phyloP scores from a whole-genome alignment of 1,140 invertebrate species.

The Caenorhabditis latens region DNA sequence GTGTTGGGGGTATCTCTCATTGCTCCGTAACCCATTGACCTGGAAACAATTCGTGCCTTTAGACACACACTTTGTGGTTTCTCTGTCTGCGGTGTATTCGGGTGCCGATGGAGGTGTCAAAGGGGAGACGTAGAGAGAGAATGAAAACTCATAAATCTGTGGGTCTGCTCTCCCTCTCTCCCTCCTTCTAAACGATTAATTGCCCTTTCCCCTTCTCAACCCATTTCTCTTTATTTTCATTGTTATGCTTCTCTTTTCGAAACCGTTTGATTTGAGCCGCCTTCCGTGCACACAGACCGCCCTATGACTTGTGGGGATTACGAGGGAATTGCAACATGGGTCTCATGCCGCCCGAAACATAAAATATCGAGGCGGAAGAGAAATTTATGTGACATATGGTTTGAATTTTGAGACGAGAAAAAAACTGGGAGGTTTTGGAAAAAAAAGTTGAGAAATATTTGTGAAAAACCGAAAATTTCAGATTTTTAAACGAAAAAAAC shows the following conservation, averaged over 20 bases:
- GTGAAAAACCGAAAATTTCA: too few relatives aligned
- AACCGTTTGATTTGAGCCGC: background rate
- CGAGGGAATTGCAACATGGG: background rate
- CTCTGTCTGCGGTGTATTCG: background rate
- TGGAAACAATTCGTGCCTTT: background rate
- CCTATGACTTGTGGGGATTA: background rate
- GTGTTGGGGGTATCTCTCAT: too few relatives aligned
- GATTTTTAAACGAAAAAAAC: too few relatives aligned
- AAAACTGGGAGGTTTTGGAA: too few relatives aligned
- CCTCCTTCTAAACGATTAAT: slow-evolving; percentile 44
- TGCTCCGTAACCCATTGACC: slow-evolving; percentile 18
- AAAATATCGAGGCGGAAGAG: background rate
- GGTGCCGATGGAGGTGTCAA: background rate
- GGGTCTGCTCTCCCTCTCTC: background rate
- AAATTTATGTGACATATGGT: too few relatives aligned
- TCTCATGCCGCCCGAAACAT: background rate
- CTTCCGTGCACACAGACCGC: background rate
- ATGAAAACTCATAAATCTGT: slow-evolving; percentile 46
- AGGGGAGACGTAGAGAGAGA: background rate
- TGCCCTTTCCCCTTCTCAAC: background rate
- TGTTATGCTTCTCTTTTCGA: background rate
- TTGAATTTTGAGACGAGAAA: too few relatives aligned
- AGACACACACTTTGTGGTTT: slow-evolving; percentile 6
- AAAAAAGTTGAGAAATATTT: too few relatives aligned
- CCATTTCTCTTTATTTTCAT: background rate